Base-by-base conservation (phyloP, 37 sponge, comb jelly and placozoan genomes). In the Lycopodina hypogea region DNA sequence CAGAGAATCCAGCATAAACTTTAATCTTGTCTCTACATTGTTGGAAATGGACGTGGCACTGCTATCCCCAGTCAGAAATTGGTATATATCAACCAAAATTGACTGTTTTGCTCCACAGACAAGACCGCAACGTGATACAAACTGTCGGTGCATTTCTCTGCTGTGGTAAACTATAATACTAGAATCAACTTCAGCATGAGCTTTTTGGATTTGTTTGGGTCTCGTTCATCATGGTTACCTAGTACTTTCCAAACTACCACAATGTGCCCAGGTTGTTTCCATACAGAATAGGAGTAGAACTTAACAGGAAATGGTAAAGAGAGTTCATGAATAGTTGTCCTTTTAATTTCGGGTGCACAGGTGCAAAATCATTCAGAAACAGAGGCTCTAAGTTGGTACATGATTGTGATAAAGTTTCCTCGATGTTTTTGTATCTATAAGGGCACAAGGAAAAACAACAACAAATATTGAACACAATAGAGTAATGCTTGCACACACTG, bases 321-420 rank as follows among this genome's bases (percentile, higher is more conserved):
- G 35, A 67, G 35, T 34, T 67, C 68, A 30, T 67, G 68, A 33
- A 67, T 37, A 15, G 9, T 30, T 2, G 6, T 36, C 2, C 29
- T 4, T 36, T 34, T 67, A 67, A 36, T 11, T 19, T 33, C 19
- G 37, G 35, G 15, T 67, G 35, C 3, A 67, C 19, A 37, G 68
- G 68, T 67, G 68, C 68, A 67, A 67, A 67, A 67, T 60, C 61
- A 60, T 60, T 60, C 61, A 60, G 6, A 60, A 60, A 60, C 37
- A 67, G 68, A 67, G 68, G 37, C 37, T 67, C 68, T 19, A 19
- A 37, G 68, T 67, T 30, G 35, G 9, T 36, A 6, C 38, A 33
- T 2, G 68, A 7, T 17, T 67, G 35, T 33, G 68, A 67, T 36
- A 67, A 67, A 37, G 35, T 17, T 67, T 36, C 34, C 26, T 67